Conservation (phyloP, 2,888 invertebrate genomes). For the Meiosimyza decipiens region DNA sequence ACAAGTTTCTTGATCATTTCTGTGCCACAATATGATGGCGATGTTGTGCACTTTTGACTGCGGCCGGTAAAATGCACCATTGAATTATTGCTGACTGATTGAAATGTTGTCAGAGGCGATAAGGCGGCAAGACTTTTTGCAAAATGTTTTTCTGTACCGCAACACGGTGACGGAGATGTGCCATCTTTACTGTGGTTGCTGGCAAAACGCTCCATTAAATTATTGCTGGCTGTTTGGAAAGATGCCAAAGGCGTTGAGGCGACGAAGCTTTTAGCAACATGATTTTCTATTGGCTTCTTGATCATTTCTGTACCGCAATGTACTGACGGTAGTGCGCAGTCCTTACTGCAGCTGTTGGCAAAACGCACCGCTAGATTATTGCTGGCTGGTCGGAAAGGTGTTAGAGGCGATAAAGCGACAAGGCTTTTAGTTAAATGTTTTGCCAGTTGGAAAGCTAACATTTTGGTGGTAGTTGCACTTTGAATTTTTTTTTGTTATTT, state of each 20-base stretch:
- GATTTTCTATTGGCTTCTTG: background rate
- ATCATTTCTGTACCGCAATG: slow-evolving; percentile 6
- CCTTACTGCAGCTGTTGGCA: too few species aligned
- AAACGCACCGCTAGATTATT: background rate
- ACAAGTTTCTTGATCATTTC: background rate
- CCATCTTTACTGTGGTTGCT: background rate
- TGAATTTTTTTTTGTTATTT: background rate
- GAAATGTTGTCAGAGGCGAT: background rate
- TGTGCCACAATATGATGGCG: background rate
- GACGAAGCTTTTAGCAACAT: background rate
- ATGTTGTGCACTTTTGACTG: too few species aligned
- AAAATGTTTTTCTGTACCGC: background rate
- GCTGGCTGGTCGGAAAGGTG: background rate
- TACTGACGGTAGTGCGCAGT: too few species aligned
- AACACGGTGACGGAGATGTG: background rate
- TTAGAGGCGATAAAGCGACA: background rate
- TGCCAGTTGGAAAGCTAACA: background rate
- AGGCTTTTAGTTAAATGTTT: background rate
- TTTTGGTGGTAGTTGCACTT: background rate
- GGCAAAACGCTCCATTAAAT: background rate
- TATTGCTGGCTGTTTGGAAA: background rate
- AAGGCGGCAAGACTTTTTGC: background rate
- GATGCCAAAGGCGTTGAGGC: background rate
- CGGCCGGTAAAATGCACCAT: background rate
- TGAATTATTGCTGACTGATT: background rate